phyloP scores from a whole-genome alignment of 2,797 vertebrate genomes.

The Onychomys torridus region DNA sequence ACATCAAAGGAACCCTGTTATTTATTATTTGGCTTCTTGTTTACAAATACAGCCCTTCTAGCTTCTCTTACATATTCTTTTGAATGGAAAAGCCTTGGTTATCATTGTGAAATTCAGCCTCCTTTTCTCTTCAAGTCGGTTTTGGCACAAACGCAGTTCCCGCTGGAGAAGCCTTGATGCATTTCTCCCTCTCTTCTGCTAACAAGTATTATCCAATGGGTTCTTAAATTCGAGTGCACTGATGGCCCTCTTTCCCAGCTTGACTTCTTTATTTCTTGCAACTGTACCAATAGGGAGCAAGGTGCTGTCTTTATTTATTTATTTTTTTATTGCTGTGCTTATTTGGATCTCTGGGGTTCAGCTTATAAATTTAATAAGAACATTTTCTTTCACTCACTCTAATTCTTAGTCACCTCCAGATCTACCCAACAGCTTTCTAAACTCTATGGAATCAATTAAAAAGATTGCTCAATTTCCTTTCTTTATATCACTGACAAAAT shows the following conservation, averaged over 20 bases:
- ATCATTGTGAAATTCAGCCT: slow-evolving; percentile 65
- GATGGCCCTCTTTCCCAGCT: not conserved
- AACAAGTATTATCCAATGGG: not conserved
- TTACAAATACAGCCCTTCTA: slow-evolving; percentile 43
- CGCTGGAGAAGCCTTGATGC: slow-evolving; percentile 7
- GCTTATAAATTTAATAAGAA: slow-evolving; percentile 59
- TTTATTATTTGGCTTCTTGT: slow-evolving; percentile 36
- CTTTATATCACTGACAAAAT: slow-evolving; percentile 74
- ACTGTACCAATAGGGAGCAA: slow-evolving; percentile 23
- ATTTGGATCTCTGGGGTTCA: slow-evolving; percentile 50
- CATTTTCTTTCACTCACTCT: slow-evolving; percentile 48
- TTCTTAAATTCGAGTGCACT: slow-evolving; percentile 51
- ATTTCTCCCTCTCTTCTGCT: not conserved
- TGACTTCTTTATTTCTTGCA: not conserved
- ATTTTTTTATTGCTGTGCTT: slow-evolving; percentile 15
- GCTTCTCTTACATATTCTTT: slow-evolving; percentile 30
- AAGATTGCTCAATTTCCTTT: slow-evolving; percentile 75
- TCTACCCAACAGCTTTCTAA: slow-evolving; percentile 51
- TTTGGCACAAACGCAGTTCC: slow-evolving; percentile 72
- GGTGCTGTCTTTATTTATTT: not conserved
- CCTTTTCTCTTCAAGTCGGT: not conserved
- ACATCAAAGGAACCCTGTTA: not conserved
- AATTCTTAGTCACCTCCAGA: slow-evolving; percentile 36
- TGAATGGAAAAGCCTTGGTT: slow-evolving; percentile 54
- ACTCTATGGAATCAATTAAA: slow-evolving; percentile 71